A percentile compares a stretch with the other conserved stretches of the same genome.
Conservation (phyloP, 2,113 vertebrate genomes). For the Dicentrarchus labrax region DNA sequence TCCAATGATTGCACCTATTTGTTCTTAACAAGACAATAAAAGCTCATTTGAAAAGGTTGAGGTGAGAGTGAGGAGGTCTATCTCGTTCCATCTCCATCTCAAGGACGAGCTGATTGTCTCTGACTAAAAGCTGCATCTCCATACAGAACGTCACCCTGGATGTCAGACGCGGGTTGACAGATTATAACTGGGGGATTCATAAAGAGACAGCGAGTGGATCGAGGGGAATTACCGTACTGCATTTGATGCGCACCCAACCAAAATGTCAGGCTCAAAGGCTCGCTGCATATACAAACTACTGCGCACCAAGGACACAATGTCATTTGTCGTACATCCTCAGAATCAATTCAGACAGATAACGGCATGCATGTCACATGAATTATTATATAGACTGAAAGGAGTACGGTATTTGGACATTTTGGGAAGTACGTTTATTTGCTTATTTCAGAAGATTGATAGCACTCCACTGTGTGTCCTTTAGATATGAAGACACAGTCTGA, state of each 20-base stretch:
- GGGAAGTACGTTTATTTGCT: background rate
- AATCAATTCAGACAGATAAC: slow-evolving; percentile 33
- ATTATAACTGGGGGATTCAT: slow-evolving; percentile 74
- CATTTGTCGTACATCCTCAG: slow-evolving; percentile 53
- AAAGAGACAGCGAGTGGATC: slow-evolving; percentile 66
- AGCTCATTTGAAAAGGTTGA: slow-evolving; percentile 65
- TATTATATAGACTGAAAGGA: slow-evolving; percentile 11
- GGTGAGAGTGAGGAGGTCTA: slow-evolving; percentile 53
- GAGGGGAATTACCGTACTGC: slow-evolving; percentile 55
- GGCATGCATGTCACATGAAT: slow-evolving; percentile 29
- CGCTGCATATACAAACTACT: slow-evolving; percentile 41
- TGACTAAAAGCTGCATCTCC: slow-evolving; percentile 62
- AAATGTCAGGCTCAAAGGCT: slow-evolving; percentile 67
- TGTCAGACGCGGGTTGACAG: slow-evolving; percentile 72
- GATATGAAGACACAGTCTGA: background rate
- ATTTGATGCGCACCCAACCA: slow-evolving; percentile 61
- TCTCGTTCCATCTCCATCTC: slow-evolving; percentile 45
- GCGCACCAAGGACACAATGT: slow-evolving; percentile 66
- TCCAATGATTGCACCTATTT: slow-evolving; percentile 66
- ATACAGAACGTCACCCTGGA: slow-evolving; percentile 50
- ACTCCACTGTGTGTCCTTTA: background rate
- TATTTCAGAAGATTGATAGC: background rate
- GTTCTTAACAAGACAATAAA: slow-evolving; percentile 65
- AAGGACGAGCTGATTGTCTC: slow-evolving; percentile 75
- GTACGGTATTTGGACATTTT: background rate